These are phyloP conservation scores for Cossypha niveicapilla DNA, from an alignment of 2,797 vertebrate species.

Conservation along the genomic window DNA sequence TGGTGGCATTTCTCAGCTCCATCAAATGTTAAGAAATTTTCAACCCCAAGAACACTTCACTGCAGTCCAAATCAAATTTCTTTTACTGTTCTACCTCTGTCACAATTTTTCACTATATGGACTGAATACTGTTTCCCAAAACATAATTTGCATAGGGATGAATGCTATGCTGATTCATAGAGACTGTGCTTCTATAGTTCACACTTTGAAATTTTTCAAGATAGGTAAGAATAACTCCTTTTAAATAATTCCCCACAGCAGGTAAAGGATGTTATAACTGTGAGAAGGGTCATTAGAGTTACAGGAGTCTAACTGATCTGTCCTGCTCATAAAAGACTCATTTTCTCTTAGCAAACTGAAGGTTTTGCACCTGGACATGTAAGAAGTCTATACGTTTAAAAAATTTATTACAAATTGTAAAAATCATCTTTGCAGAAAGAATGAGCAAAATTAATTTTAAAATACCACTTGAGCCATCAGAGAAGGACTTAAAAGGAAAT, in stretches of 20 bases:
- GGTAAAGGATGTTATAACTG: not conserved
- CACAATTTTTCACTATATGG: not conserved
- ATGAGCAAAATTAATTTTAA: not conserved
- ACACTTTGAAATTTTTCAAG: not conserved
- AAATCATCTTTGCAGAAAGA: not conserved
- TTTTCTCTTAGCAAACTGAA: not conserved
- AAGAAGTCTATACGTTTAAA: not conserved
- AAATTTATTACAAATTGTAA: not conserved
- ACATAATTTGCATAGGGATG: not conserved
- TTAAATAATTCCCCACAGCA: not conserved
- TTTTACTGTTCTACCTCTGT: not conserved
- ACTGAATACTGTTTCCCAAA: not conserved
- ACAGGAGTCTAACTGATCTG: not conserved
- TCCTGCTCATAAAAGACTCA: not conserved
- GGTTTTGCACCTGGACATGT: not conserved
- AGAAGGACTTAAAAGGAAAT: constrained; percentile 17
- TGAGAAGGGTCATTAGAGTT: not conserved
- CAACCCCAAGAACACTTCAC: not conserved
- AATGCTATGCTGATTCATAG: not conserved
- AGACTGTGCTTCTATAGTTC: not conserved
- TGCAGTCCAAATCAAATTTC: not conserved
- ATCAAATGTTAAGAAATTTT: not conserved
- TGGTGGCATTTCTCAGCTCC: not conserved
- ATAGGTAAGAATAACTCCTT: not conserved
- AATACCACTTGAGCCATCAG: not conserved